phyloP scores from a whole-genome alignment of 2,113 vertebrate genomes.

The Aythya baeri region DNA sequence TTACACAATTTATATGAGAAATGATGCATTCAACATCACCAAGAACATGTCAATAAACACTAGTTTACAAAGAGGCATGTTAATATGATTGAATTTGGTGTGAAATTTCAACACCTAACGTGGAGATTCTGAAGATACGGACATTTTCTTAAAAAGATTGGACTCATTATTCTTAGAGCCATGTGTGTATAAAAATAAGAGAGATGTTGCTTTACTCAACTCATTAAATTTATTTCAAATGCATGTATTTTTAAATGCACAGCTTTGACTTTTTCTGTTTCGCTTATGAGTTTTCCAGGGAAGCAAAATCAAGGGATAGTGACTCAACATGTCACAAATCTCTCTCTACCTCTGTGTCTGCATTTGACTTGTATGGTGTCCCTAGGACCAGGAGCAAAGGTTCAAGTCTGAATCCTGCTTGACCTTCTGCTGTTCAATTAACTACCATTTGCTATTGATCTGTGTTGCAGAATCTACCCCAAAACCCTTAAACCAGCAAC shows the following conservation, averaged over 20 bases:
- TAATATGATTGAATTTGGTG: background rate
- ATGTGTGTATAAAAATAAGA: background rate
- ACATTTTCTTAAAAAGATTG: background rate
- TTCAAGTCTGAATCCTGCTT: background rate
- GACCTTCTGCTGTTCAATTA: background rate
- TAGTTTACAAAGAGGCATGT: background rate
- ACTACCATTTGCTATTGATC: background rate
- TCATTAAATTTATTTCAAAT: background rate
- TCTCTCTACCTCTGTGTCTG: background rate
- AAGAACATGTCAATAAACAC: background rate
- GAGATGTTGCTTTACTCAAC: rapidly evolving
- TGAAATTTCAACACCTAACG: background rate
- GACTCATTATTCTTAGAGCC: background rate
- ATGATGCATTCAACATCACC: background rate
- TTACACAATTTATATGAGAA: background rate
- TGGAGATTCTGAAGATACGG: background rate
- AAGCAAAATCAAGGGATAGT: background rate
- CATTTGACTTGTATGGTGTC: background rate
- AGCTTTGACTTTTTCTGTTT: background rate
- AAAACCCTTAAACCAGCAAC: background rate
- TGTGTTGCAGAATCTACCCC: background rate
- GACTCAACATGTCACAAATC: background rate
- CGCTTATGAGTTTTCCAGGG: background rate
- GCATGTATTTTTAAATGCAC: background rate
- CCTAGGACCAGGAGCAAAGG: background rate